A percentile compares a stretch with the other conserved stretches of the same genome.
Evolutionary conservation across 1,140 invertebrate genomes (phyloP).

Genomic region (Pemphigus obesinymphae): DNA sequence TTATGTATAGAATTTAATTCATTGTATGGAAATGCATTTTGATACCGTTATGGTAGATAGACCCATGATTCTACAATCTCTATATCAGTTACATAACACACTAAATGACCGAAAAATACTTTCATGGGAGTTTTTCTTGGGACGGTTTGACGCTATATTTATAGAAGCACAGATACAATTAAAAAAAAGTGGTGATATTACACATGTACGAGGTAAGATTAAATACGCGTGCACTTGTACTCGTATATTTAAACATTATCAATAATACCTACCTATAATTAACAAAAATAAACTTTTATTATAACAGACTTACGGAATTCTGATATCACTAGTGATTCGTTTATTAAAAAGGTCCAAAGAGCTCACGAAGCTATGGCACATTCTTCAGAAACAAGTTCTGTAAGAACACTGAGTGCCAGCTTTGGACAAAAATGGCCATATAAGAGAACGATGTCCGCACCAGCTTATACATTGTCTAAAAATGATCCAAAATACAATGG

Average conservation of each 20-base stretch:
- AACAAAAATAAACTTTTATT: conserved; percentile 44
- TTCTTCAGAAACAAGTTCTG: conserved; percentile 59
- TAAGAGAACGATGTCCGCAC: conserved; percentile 87
- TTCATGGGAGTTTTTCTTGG: conserved; percentile 97
- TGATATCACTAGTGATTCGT: conserved; percentile 81
- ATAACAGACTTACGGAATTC: conserved; percentile 78
- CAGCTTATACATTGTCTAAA: conserved; percentile 71
- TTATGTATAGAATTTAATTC: conserved; percentile 65
- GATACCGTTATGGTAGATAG: conserved; percentile 92
- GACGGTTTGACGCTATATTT: conserved; percentile 92
- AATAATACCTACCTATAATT: too few relatives aligned
- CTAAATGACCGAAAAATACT: conserved; percentile 85
- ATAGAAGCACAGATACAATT: conserved; percentile 89
- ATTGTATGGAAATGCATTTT: conserved; percentile 87
- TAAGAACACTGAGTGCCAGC: conserved; percentile 82
- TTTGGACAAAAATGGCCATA: conserved; percentile 92
- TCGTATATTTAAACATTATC: too few relatives aligned
- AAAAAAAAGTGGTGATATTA: conserved; percentile 75
- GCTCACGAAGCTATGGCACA: conserved; percentile 80
- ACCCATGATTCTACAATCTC: conserved; percentile 92
- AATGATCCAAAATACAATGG: conserved; percentile 51
- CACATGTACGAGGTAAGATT: conserved; percentile 79
- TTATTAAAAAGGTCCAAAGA: conserved; percentile 80
- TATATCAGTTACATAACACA: conserved; percentile 91
- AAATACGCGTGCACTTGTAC: too few relatives aligned